phyloP scores from a whole-genome alignment of 2,113 vertebrate species.

The Lynx canadensis region DNA sequence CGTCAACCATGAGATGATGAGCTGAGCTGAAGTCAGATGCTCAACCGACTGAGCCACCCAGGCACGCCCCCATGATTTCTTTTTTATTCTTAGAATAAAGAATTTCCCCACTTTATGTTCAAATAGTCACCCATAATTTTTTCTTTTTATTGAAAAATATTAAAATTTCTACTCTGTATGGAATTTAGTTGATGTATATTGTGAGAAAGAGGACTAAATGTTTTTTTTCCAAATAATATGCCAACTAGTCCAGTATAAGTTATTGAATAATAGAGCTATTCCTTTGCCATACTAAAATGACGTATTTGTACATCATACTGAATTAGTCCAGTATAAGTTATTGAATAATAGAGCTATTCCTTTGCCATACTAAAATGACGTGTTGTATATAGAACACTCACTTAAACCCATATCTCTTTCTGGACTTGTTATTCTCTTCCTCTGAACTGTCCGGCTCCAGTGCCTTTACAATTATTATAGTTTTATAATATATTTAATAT shows the following conservation, averaged over 20 bases:
- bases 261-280: conserved; percentile 13
- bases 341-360: neutral
- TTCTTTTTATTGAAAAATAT: neutral
- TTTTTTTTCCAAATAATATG: neutral
- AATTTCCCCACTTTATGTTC: neutral
- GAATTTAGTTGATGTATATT: conserved; percentile 1
- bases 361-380: neutral
- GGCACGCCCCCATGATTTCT: neutral
- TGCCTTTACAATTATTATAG: neutral
- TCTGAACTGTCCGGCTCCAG: neutral
- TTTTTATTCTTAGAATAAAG: conserved; percentile 34
- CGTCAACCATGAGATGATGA: no score
- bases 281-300: neutral
- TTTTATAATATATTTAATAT: neutral
- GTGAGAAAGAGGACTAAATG: neutral
- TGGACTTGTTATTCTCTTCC: neutral
- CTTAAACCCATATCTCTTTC: conserved; percentile 11
- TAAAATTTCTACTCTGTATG: neutral
- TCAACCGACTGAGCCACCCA: no score
- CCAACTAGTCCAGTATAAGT: neutral
- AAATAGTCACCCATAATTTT: neutral
- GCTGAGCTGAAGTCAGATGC: no score
- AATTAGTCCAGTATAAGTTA: conserved; percentile 9
- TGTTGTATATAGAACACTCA: neutral
- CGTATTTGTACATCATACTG: neutral